These are phyloP conservation scores for Dexiosoma caninum DNA, from an alignment of 2,888 invertebrate species.

Conservation along the genomic window DNA sequence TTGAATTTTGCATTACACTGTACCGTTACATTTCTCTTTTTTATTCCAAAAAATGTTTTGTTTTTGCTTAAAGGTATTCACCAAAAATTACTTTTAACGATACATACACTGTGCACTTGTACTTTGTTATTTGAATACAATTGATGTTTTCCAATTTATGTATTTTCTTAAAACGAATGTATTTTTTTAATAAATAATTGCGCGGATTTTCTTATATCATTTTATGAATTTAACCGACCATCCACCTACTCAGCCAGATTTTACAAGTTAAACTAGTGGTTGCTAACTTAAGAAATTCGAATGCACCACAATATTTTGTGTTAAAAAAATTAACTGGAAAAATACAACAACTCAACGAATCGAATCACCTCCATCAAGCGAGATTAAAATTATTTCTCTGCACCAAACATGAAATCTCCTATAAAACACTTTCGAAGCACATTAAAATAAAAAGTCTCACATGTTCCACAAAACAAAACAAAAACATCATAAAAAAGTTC, in stretches of 20 bases:
- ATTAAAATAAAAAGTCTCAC: constrained; percentile 7
- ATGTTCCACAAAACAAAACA: constrained; percentile 45
- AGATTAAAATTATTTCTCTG: constrained; percentile 33
- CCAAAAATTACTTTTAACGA: neutral
- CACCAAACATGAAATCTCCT: constrained; percentile 23
- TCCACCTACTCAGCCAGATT: constrained; percentile 62
- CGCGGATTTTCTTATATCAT: constrained; percentile 5
- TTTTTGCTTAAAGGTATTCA: neutral
- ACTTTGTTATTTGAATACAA: neutral
- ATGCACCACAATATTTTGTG: constrained; percentile 52
- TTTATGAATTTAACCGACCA: constrained; percentile 39
- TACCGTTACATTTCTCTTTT: constrained; percentile 30
- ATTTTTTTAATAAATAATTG: neutral
- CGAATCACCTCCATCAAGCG: constrained; percentile 20
- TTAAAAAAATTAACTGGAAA: constrained; percentile 30
- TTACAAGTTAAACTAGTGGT: constrained; percentile 63
- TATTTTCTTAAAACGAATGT: constrained; percentile 1
- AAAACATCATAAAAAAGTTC: neutral
- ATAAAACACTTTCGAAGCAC: neutral
- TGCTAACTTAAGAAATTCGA: constrained; percentile 55
- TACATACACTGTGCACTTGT: constrained; percentile 20
- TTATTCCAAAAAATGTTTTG: constrained; percentile 3
- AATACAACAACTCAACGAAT: constrained; percentile 26
- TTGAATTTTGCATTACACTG: neutral
- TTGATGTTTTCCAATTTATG: neutral